Evolutionary conservation across 2,888 invertebrate genomes (phyloP).

Genomic region (Mystacides longicornis): DNA sequence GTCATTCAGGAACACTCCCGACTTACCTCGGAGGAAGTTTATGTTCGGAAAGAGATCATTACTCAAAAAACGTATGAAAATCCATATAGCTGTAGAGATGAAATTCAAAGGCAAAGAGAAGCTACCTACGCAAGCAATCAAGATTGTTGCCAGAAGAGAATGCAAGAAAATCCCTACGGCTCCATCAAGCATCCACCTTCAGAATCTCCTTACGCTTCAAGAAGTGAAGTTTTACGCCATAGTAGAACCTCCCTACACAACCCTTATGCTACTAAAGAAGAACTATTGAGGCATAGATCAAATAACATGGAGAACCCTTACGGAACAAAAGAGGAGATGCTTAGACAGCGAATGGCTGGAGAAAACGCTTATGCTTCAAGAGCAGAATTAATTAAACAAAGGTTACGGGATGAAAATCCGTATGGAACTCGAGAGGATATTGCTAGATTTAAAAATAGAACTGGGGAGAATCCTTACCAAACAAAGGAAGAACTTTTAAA

Average conservation of each 20-base stretch:
- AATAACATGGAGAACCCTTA: constrained; percentile 45
- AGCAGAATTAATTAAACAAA: constrained; percentile 34
- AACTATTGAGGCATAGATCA: constrained; percentile 43
- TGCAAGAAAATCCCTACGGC: constrained; percentile 19
- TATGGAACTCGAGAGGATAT: constrained; percentile 20
- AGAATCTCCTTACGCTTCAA: constrained; percentile 44
- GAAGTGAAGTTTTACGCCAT: constrained; percentile 42
- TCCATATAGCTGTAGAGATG: constrained; percentile 26
- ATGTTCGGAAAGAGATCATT: constrained; percentile 38
- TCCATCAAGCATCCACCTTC: constrained; percentile 9
- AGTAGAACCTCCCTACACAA: constrained; percentile 39
- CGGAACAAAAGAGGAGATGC: constrained; percentile 45
- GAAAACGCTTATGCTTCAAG: constrained; percentile 41
- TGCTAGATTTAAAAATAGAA: not conserved
- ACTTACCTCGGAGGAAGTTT: constrained; percentile 32
- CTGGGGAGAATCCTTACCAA: constrained; percentile 40
- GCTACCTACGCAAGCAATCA: constrained; percentile 29
- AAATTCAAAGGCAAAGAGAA: constrained; percentile 27
- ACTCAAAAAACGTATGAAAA: constrained; percentile 17
- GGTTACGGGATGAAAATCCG: constrained; percentile 12
- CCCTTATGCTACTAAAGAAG: constrained; percentile 46
- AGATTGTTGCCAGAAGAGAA: constrained; percentile 16
- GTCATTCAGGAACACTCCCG: constrained; percentile 31
- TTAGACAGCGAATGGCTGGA: constrained; percentile 37
- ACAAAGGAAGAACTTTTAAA: constrained; percentile 44